Evolutionary conservation across 2,888 invertebrate species (phyloP).

Genomic region (Schizaphis graminum): DNA sequence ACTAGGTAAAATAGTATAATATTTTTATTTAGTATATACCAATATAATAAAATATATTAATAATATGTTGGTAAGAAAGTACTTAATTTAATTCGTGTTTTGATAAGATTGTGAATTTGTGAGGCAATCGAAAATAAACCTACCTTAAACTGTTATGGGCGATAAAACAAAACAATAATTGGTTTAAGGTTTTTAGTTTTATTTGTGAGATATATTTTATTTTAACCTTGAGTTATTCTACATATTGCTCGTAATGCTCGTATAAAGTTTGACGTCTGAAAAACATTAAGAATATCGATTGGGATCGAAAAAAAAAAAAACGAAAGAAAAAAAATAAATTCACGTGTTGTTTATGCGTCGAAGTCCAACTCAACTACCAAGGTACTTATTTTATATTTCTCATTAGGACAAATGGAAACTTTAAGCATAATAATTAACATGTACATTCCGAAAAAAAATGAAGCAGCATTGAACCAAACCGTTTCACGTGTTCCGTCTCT

Average conservation of each 20-base stretch:
- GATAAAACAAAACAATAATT: neutral
- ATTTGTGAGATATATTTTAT: neutral
- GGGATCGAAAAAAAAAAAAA: neutral
- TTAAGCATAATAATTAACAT: neutral
- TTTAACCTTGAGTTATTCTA: neutral
- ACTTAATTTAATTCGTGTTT: neutral
- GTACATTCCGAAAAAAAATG: conserved; percentile 10
- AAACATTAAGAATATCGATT: conserved; percentile 9
- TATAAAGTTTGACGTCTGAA: neutral
- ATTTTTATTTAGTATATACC: neutral
- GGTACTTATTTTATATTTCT: conserved; percentile 1
- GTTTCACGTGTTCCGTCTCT: conserved; percentile 38
- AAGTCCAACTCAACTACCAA: neutral
- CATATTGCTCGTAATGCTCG: neutral
- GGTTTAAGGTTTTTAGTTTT: neutral
- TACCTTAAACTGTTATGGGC: too few species aligned
- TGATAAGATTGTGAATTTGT: neutral
- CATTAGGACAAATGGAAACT: conserved; percentile 28
- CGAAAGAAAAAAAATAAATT: neutral
- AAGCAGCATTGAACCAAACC: conserved; percentile 48
- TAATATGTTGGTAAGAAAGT: neutral
- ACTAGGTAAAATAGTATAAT: neutral
- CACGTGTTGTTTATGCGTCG: neutral
- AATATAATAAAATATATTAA: neutral
- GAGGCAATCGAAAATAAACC: neutral